Evolutionary conservation across 2,113 vertebrate species (phyloP), one percentile per base, ranked within the genome.

Genomic region (Mesembrinibis cayennensis): DNA sequence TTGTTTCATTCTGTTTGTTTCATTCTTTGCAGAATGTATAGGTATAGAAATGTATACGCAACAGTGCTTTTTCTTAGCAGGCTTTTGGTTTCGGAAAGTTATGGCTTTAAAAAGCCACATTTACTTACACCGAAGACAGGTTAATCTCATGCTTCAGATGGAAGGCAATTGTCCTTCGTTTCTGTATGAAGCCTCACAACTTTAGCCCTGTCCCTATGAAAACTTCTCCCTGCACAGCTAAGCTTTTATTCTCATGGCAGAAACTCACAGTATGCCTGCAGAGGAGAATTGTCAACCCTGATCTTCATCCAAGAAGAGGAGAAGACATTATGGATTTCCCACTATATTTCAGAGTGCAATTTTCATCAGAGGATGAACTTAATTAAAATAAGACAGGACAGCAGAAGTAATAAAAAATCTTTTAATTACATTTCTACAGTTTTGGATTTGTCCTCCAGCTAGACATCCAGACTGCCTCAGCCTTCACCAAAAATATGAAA

Each of bases 301-400:
- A 95, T 95, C 84, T 90, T 86, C 74, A 44, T 88, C 84, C 73
- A 73, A 67, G 77, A 63, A 61, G 16, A 45, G n/a, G 18, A 87
- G 45, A 90, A 21, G 9, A 80, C 61, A 82, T 93, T 82, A 87
- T 65, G 42, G 89, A 92, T 93, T 89, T 88, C 93, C 81, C 83
- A 65, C 92, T 95, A 15, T 67, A 95, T 91, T 97, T 95, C 90
- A 92, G 93, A 84, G 25, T 2, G 49, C 92, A 96, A 96, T 92
- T 97, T 95, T 89, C 96, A 95, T 91, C 86, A 96, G 95, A 94
- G 87, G 36, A 94, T 84, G 38, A 96, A 94, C 93, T 96, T 94
- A 96, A 95, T 94, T 97, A 82, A 96, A 94, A 84, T 92, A 95
- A 90, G 97, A 91, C 71, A 92, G 77, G 97, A 97, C 66, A 93